phyloP scores from a whole-genome alignment of 2,113 vertebrate genomes.

The Cavia aperea region DNA sequence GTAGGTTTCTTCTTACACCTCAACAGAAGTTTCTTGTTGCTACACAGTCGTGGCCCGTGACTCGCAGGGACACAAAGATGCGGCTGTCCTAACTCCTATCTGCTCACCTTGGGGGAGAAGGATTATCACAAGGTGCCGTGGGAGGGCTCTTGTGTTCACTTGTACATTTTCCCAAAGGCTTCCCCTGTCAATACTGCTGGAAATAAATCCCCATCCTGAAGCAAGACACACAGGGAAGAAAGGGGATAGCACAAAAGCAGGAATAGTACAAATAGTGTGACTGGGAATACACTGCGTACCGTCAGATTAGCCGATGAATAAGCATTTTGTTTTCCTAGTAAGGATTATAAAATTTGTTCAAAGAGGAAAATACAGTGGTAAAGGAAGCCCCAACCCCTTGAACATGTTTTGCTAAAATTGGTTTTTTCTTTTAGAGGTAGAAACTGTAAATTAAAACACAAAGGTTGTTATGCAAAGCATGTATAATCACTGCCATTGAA shows the following conservation, averaged over 20 bases:
- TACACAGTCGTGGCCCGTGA: background rate
- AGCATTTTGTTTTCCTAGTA: slow-evolving; percentile 2
- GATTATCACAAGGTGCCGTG: background rate
- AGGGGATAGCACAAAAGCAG: background rate
- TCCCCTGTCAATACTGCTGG: background rate
- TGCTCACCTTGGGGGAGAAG: background rate
- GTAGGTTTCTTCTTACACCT: background rate
- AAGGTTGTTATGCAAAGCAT: background rate
- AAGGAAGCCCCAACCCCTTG: background rate
- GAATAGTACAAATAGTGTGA: background rate
- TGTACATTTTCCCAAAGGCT: background rate
- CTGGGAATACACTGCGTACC: background rate
- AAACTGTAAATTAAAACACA: background rate
- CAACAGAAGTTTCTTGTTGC: background rate
- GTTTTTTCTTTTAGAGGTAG: background rate
- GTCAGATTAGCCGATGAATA: background rate
- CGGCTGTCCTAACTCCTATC: background rate
- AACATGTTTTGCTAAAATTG: background rate
- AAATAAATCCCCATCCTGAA: background rate
- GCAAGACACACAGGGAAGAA: background rate
- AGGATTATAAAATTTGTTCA: background rate
- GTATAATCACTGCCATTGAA: background rate
- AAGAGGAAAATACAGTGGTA: background rate
- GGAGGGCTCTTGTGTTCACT: background rate
- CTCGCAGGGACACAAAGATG: background rate